Evolutionary conservation across 2,797 vertebrate genomes (phyloP).

Genomic region (Cuculus canorus): DNA sequence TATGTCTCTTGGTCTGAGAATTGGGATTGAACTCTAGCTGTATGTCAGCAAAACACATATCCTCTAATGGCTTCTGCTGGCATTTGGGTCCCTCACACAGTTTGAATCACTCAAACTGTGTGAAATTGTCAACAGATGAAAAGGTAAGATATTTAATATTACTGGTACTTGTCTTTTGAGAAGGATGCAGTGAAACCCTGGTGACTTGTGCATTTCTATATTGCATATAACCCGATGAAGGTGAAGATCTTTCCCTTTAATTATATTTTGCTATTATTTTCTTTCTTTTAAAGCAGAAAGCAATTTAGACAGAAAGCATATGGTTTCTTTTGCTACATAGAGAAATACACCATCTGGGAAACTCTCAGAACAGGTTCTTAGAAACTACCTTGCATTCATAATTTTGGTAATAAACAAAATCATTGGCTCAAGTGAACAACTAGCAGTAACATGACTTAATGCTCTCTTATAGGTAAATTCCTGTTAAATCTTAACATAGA

Average conservation of each 20-base stretch:
- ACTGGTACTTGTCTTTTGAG: not conserved
- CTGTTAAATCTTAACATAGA: not conserved
- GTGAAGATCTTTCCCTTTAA: not conserved
- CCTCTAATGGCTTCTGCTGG: not conserved
- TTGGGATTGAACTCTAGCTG: not conserved
- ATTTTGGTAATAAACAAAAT: conserved; percentile 27
- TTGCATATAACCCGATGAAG: not conserved
- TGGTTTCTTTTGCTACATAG: not conserved
- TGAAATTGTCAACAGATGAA: not conserved
- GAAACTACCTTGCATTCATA: conserved; percentile 1
- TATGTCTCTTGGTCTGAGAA: not conserved
- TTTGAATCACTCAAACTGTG: not conserved
- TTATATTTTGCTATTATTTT: not conserved
- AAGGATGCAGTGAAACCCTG: not conserved
- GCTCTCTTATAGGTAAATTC: conserved; percentile 6
- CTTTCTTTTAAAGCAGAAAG: not conserved
- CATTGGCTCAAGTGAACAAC: not conserved
- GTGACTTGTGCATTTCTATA: not conserved
- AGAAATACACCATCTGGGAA: conserved; percentile 42
- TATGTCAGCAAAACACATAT: not conserved
- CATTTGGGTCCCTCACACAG: not conserved
- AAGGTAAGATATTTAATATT: not conserved
- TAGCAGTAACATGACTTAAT: not conserved
- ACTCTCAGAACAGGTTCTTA: not conserved
- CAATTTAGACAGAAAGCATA: conserved; percentile 12